These are phyloP conservation scores for Genyomyrus donnyi DNA, from an alignment of 2,113 vertebrate species.

Conservation along the genomic window DNA sequence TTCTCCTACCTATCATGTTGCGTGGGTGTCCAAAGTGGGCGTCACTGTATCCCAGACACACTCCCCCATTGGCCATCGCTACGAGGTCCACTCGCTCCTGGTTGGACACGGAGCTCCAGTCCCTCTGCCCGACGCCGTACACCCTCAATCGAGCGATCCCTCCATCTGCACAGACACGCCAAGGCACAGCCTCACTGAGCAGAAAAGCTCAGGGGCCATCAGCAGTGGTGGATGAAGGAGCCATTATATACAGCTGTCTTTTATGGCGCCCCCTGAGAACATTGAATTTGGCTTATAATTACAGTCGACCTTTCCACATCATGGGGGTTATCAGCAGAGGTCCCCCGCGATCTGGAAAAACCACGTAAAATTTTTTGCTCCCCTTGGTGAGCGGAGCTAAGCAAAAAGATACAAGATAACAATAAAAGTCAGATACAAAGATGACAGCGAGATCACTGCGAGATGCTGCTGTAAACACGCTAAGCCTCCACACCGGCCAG, in stretches of 20 bases:
- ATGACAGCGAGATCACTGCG: not conserved
- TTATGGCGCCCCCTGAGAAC: not conserved
- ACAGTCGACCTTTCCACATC: not conserved
- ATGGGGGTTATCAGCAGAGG: not conserved
- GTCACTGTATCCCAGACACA: constrained; percentile 73
- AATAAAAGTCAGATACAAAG: not conserved
- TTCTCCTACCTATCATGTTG: constrained; percentile 68
- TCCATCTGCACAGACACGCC: constrained; percentile 57
- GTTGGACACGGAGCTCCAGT: constrained; percentile 53
- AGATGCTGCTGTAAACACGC: not conserved
- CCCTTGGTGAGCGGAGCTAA: not conserved
- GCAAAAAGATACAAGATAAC: not conserved
- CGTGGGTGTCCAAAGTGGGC: constrained; percentile 76
- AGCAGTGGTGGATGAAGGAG: not conserved
- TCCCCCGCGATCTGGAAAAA: not conserved
- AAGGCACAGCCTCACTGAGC: not conserved
- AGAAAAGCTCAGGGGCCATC: not conserved
- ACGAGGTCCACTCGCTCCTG: constrained; percentile 60
- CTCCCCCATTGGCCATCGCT: constrained; percentile 65
- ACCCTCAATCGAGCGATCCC: constrained; percentile 69
- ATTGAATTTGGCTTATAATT: not conserved
- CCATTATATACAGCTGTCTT: not conserved
- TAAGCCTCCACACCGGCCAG: not conserved
- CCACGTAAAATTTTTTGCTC: not conserved
- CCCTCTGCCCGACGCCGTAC: constrained; percentile 64